Percentiles rank a stretch among this genome's conserved stretches.
Conservation (phyloP, 2,888 invertebrate species). For the Linnaemya tessellans region DNA sequence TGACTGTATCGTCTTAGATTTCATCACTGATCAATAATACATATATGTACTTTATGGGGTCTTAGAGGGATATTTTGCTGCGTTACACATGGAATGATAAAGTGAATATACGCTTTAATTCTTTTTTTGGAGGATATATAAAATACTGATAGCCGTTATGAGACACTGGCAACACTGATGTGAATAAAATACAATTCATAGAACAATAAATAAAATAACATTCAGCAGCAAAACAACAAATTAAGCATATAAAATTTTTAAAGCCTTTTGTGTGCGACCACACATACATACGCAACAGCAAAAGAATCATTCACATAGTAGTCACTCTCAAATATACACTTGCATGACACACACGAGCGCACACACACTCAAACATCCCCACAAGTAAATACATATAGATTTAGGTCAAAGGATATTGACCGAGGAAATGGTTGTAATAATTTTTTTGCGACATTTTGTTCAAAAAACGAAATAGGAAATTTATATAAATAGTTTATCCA, state of each 20-base stretch:
- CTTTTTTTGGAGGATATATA: no score
- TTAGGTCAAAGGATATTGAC: constrained; percentile 82
- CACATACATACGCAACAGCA: constrained; percentile 35
- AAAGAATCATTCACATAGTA: constrained; percentile 42
- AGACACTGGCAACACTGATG: background rate
- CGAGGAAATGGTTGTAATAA: constrained; percentile 73
- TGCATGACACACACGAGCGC: constrained; percentile 66
- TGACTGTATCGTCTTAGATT: no score
- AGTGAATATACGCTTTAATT: no score
- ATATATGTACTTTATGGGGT: no score
- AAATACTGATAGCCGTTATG: no score
- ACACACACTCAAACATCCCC: constrained; percentile 45
- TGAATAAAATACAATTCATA: constrained; percentile 49
- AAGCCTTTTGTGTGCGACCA: constrained; percentile 41
- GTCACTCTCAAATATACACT: constrained; percentile 1
- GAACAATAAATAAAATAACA: constrained; percentile 42
- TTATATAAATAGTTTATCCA: constrained; percentile 17
- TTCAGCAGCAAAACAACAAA: constrained; percentile 54
- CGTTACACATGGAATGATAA: no score
- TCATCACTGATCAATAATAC: no score
- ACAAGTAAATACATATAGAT: constrained; percentile 73
- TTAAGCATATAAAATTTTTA: constrained; percentile 57
- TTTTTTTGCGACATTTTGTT: constrained; percentile 30
- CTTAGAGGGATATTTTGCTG: no score
- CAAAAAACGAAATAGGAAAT: constrained; percentile 6